phyloP scores from a whole-genome alignment of 2,888 invertebrate genomes.

The Gasteruption jaculator region DNA sequence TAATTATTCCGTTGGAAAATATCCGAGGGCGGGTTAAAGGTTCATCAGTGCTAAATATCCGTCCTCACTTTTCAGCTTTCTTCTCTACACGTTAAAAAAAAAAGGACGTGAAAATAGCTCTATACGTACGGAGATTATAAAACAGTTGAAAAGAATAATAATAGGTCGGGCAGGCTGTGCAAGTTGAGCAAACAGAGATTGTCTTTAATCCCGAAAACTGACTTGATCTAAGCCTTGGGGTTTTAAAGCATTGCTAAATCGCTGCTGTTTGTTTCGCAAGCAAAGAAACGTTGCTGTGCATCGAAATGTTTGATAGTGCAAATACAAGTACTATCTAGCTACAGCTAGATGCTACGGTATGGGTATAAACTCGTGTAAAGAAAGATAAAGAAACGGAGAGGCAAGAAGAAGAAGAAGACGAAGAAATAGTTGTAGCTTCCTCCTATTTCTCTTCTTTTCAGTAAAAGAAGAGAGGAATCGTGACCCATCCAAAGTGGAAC shows the following conservation, averaged over 20 bases:
- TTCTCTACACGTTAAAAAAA: conserved; percentile 18
- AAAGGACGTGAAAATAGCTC: neutral
- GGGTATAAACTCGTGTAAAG: conserved; percentile 15
- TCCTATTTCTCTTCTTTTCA: no score
- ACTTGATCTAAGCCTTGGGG: conserved; percentile 27
- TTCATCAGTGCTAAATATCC: no score
- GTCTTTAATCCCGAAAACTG: conserved; percentile 26
- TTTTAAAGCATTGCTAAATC: conserved; percentile 29
- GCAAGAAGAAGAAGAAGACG: no score
- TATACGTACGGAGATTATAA: conserved; percentile 16
- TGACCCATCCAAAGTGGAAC: no score
- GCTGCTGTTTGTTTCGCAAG: conserved; percentile 37
- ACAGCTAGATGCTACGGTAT: conserved; percentile 10
- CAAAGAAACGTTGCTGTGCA: conserved; percentile 32
- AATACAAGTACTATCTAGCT: conserved; percentile 4
- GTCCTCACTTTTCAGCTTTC: no score
- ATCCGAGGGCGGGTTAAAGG: no score
- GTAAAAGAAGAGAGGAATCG: no score
- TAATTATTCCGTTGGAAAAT: no score
- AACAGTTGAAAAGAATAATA: conserved; percentile 12
- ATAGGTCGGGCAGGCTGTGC: neutral
- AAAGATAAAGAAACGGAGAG: no score
- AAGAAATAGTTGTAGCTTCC: no score
- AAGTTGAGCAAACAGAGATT: conserved; percentile 22
- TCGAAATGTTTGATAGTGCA: conserved; percentile 29